Evolutionary conservation across 2,888 invertebrate species (phyloP), one percentile per base, ranked within the genome.

Genomic region (Apodemia hepburni): DNA sequence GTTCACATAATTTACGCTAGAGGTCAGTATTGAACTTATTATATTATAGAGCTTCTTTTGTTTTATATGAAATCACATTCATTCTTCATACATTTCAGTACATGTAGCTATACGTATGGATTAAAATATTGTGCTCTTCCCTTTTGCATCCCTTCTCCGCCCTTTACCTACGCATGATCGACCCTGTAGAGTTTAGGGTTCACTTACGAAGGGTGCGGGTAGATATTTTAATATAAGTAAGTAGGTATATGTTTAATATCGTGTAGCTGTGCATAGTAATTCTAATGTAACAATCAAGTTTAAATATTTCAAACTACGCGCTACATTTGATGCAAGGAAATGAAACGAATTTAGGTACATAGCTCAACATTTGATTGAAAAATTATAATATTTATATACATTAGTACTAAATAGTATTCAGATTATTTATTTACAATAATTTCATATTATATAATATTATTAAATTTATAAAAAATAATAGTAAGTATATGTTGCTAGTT

Each of bases 111-210:
- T 76, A 70, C 75, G 71, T 79, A 70, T 78, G 82, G 77, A 88
- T 89, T 90, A 85, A 87, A 88, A 80, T 85, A 85, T 85, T 87
- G 86, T 84, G 80, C 81, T 82, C 86, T 87, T 89, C 88, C 87
- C 88, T 88, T 80, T 85, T 80, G 81, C 89, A 91, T 89, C 90
- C 91, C 90, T 89, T 89, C 87, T 87, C 84, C 83, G 86, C 88
- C 89, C 88, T 90, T 87, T 90, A 42, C 42, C 42, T 42, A 91
- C 91, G 92, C 90, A 88, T 90, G 90, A 92, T 91, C 91, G 90
- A 89, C 89, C 51, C 91, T 86, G 84, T 82, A 79, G 81, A 84
- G 85, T 88, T 90, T 87, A 86, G 86, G 90, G 89, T 86, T 87
- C 85, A 79, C 61, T 61, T 57, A 51, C 51, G 51, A 18, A 51